Evolutionary conservation across 2,113 vertebrate genomes (phyloP).

Genomic region (Zeus faber): DNA sequence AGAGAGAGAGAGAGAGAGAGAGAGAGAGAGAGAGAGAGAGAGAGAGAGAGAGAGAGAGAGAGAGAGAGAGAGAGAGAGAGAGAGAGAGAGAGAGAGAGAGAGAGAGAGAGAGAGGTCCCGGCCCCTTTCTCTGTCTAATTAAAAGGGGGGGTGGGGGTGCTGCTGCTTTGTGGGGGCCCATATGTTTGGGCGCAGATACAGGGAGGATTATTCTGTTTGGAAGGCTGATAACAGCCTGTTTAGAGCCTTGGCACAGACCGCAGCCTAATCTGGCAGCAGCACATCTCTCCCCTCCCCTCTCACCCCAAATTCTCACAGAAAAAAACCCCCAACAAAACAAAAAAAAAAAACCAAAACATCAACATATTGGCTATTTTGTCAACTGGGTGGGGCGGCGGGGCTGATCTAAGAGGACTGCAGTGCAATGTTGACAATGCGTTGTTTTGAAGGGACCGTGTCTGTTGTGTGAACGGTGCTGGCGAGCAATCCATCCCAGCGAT

Average conservation of each 20-base stretch:
- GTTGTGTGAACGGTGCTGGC: conserved; percentile 13
- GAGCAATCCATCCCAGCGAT: conserved; percentile 25
- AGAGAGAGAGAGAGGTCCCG: conserved; percentile 54
- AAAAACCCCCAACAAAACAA: conserved; percentile 12
- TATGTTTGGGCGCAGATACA: conserved; percentile 98
- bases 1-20: neutral
- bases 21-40: conserved; percentile 10
- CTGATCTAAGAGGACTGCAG: conserved; percentile 39
- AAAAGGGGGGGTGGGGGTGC: conserved; percentile 96
- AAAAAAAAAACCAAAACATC: neutral
- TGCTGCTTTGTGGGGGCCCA: conserved; percentile 93
- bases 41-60: neutral
- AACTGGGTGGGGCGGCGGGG: conserved; percentile 28
- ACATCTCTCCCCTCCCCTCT: conserved; percentile 79
- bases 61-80: conserved; percentile 3
- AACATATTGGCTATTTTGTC: conserved; percentile 52
- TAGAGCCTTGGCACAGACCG: conserved; percentile 96
- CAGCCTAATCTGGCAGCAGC: conserved; percentile 95
- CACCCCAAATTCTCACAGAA: conserved; percentile 49
- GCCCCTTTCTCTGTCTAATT: conserved; percentile 89
- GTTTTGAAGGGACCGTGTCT: neutral
- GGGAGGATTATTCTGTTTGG: conserved; percentile 98
- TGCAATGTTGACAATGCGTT: conserved; percentile 19
- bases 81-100: neutral
- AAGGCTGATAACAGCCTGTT: conserved; percentile 96